Evolutionary conservation across 2,888 invertebrate genomes (phyloP).

Genomic region (Caenorhabditis doughertyi): DNA sequence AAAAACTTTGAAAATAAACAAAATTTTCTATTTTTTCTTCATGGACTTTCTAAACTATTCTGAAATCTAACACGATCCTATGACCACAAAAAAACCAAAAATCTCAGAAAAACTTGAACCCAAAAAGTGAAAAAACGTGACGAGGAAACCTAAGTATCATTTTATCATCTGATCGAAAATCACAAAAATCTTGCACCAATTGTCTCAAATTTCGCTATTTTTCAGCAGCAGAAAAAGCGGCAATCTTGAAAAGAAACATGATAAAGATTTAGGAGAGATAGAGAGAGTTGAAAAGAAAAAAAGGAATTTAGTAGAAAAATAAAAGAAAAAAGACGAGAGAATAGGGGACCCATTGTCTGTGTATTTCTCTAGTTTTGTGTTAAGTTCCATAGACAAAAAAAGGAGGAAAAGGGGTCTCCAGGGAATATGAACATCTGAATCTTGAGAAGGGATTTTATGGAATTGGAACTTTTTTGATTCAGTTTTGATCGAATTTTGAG

Average conservation of each 20-base stretch:
- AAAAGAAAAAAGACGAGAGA: no score
- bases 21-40: no score
- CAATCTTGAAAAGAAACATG: conserved; percentile 27
- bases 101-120: no score
- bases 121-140: conserved; percentile 3
- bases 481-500: no score
- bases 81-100: no score
- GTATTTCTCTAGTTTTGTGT: neutral
- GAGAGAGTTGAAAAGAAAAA: neutral
- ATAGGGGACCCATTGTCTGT: neutral
- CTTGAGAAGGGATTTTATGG: neutral
- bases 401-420: neutral
- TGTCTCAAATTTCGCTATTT: conserved; percentile 38
- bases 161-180: conserved; percentile 46
- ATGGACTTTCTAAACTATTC: no score
- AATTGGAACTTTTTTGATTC: neutral
- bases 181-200: neutral
- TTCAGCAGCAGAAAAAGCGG: conserved; percentile 30
- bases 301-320: no score
- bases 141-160: neutral
- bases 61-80: no score
- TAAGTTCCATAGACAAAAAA: neutral
- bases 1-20: no score
- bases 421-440: no score
- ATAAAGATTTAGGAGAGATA: neutral